Evolutionary conservation across 35 echinoderm and acorn worm genomes (phyloP), one percentile per base, ranked within the genome.

Genomic region (Amphiura filiformis): DNA sequence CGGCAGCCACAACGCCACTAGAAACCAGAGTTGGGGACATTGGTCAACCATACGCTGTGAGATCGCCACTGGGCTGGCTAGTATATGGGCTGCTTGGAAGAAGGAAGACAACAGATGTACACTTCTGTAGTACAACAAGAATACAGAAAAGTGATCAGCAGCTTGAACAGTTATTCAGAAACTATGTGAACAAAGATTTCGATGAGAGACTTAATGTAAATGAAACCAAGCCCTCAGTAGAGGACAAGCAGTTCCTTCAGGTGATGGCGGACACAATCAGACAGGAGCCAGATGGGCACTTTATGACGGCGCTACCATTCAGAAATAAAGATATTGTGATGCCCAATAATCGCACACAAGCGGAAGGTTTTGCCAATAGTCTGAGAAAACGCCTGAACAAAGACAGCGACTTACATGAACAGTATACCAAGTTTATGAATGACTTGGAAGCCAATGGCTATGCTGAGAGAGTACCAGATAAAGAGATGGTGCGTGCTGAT

Each of bases 241-340:
- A 70, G 15, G 26, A 11, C 2, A 70, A n/a, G 26, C 7, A n/a
- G 2, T 70, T 70, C 26, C 15, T 70, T 18, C 7, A 70, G 61
- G 2, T 70, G 61, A 70, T 70, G 61, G 61, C 7, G 61, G 26
- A n/a, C 28, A 26, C 61, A 13, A 30, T 70, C 4, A 23, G 26
- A 23, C 61, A 70, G 26, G 28, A 70, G 26, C 61, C 41, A 47
- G 84, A 93, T 83, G 91, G 84, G 17, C 88, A 88, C 52, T 93
- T 87, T 81, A 82, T 90, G 57, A 81, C 87, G 32, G 91, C 81
- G 30, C 84, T 97, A n/a, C 94, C 94, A 20, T 78, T 97, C 31
- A 89, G 78, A 36, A 39, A 86, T 36, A 37, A 76, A 35, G 86
- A 75, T 0, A 75, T 70, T 23, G 41, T 95, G 79, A n/a, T n/a